Base-by-base conservation (phyloP, 2,113 vertebrate species). In the Myotis lucifugus region DNA sequence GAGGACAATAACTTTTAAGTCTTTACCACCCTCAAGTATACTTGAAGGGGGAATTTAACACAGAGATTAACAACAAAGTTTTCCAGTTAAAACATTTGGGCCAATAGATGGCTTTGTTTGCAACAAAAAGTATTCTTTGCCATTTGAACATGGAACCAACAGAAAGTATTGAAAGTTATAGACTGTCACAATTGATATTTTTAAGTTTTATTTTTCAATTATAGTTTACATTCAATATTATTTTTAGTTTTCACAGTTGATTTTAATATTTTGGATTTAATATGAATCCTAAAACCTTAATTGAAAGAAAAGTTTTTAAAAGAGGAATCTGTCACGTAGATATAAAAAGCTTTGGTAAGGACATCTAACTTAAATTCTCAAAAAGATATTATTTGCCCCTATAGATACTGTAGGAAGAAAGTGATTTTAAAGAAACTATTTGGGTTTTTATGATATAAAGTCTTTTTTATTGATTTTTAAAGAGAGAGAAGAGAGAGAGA, bases 21-120 rank as follows among this genome's bases (percentile, higher is more conserved):
- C 59, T 92, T 87, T 67, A 77, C n/a, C 18, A 86, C 6, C 11
- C 32, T 82, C n/a, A 85, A 90, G 77, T 29, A 91, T 67, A 83
- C 34, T 77, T 76, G 23, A 79, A 78, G 54, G 59, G 83, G 11
- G 37, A 88, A 94, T 87, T 94, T 97, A 54, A 69, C 18, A 88
- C 46, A 72, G 32, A 82, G 73, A 66, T 93, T 82, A 94, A 92
- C 7, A 90, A 52, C 70, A 46, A 88, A 40, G 29, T 42, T 90
- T 95, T 85, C 37, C 37, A 76, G 34, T 64, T 64, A 85, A 88
- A 37, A 79, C 13, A 34, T 17, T 72, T 92, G 34, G 37, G 2
- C 23, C 18, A 88, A 88, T 73, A 70, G 15, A 69, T 88, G 54
- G 48, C 6, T 74, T 74, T 90, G n/a, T 94, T 90, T 94, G 19